A percentile compares a stretch with the other conserved stretches of the same genome.
phyloP scores from a whole-genome alignment of 2,113 vertebrate genomes.

The Gallinago jamesoni region DNA sequence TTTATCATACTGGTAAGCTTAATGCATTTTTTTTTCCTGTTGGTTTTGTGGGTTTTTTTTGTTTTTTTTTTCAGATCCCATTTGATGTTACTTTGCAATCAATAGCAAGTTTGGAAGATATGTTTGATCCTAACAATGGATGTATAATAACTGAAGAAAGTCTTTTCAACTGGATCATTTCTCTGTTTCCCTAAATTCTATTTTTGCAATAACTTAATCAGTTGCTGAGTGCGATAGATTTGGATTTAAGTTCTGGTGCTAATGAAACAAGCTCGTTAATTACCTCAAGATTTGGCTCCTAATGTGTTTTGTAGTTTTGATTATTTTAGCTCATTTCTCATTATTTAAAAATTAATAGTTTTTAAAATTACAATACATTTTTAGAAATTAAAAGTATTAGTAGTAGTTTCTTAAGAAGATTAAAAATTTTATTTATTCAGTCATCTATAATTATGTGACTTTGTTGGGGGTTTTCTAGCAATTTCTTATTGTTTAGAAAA shows the following conservation, averaged over 20 bases:
- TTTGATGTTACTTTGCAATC: slow-evolving; percentile 76
- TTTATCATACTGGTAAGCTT: not conserved
- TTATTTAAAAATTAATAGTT: not conserved
- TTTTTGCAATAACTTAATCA: not conserved
- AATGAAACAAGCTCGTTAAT: not conserved
- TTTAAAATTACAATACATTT: not conserved
- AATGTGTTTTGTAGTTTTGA: not conserved
- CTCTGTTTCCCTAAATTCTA: slow-evolving; percentile 71
- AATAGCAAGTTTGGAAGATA: slow-evolving; percentile 77
- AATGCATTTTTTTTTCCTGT: not conserved
- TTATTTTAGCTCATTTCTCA: not conserved
- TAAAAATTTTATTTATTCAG: not conserved
- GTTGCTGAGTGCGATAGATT: not conserved
- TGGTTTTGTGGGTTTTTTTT: not conserved
- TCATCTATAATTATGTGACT: not conserved
- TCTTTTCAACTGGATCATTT: slow-evolving; percentile 79
- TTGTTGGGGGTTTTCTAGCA: not conserved
- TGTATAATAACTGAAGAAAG: slow-evolving; percentile 69
- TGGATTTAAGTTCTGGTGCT: not conserved
- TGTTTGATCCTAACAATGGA: slow-evolving; percentile 80
- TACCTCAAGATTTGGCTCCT: not conserved
- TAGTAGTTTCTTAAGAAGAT: not conserved
- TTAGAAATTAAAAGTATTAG: not conserved
- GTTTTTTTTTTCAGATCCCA: slow-evolving; percentile 74
- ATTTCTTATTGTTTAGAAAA: slow-evolving; percentile 7